Evolutionary conservation across 2,888 invertebrate species (phyloP).

Genomic region (Zhengitettix transpicula): DNA sequence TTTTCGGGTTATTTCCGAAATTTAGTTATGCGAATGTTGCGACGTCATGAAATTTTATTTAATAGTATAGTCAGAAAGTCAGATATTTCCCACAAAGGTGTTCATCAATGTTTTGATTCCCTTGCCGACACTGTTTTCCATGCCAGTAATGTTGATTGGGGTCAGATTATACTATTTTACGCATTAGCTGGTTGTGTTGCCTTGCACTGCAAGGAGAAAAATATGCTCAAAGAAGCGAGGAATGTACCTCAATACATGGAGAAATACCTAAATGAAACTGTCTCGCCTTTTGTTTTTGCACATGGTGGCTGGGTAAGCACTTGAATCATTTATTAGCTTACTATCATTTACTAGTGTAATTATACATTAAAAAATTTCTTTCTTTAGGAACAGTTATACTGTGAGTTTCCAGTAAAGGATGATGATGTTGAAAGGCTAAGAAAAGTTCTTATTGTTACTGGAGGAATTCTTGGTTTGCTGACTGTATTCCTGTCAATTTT

Average conservation of each 20-base stretch:
- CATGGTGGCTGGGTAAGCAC: neutral
- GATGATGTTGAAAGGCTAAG: neutral
- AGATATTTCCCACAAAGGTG: neutral
- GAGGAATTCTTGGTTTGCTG: no score
- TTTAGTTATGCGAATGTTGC: neutral
- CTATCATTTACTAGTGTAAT: no score
- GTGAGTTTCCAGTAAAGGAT: neutral
- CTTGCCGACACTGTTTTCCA: neutral
- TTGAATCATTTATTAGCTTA: neutral
- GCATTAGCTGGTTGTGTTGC: neutral
- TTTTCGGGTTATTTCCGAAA: neutral
- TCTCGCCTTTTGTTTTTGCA: neutral
- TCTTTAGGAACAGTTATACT: neutral
- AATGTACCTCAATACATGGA: neutral
- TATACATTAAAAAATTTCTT: neutral
- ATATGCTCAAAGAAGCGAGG: neutral
- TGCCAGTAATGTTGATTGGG: neutral
- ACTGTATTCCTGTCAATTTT: no score
- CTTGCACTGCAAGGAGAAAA: neutral
- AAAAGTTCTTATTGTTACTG: no score
- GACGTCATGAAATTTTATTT: neutral
- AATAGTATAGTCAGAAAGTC: neutral
- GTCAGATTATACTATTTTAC: neutral
- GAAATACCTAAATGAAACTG: neutral
- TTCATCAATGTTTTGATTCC: neutral